Evolutionary conservation across 2,797 vertebrate species (phyloP), one percentile per base, ranked within the genome.

Genomic region (Urophycis tenuis): DNA sequence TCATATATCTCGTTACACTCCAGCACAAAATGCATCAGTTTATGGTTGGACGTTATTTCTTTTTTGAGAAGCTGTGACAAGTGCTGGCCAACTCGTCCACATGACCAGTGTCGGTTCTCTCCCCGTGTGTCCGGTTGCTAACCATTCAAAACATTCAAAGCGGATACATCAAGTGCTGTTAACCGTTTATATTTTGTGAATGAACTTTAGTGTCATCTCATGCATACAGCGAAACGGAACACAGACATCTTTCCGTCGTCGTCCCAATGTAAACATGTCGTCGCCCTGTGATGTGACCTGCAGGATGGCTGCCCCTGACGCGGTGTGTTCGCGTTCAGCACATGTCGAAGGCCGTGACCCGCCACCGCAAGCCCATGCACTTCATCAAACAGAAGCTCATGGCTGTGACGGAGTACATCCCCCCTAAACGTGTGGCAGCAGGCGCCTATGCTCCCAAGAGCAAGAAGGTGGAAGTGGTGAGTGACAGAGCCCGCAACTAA

Each of bases 331-430:
- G 81, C 9, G 84, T 96, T 2, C 95, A 97, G 1, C 92, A 91
- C 84, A 93, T 94, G 80, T 96, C 97, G 86, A 99, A 96, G 83
- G 91, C 96, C 0, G 95, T 99, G 60, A 99, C 97, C 0, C 95
- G 97, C 1, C 97, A 98, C 89, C 91, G 84, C 85, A 97, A 84
- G 22, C 94, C 96, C 2, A 82, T 96, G 89, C 94, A 97, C 87
- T 82, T 96, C 79, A 82, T 95, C 39, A 95, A 95, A 72, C 92
- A 96, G 91, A 99, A 99, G 87, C 87, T 99, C 14, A 41, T 98
- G 92, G 96, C 96, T 0, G 73, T 99, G 0, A 99, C 97, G 0
- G 45, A 93, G 81, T 98, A 96, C 81, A 81, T 96, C 7, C 91
- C 96, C 1, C 96, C 96, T 0, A 84, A 88, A 22, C 93, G 90